A percentile compares a stretch with the other conserved stretches of the same genome.
These are phyloP conservation scores for Drosophila nasuta DNA, from an alignment of 1,140 invertebrate genomes.

Conservation along the genomic window DNA sequence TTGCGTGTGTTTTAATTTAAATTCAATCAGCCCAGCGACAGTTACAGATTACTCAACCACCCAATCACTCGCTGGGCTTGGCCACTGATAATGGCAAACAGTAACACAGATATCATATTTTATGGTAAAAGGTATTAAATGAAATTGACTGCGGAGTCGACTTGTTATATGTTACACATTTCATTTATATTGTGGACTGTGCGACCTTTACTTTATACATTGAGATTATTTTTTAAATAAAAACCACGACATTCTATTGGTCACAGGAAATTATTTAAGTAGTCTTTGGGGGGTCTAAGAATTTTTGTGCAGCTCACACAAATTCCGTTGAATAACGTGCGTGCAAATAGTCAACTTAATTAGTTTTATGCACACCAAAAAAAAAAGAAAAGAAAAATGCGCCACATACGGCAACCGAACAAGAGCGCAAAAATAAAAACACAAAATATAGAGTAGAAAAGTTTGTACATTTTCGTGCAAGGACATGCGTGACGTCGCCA, in stretches of 20 bases:
- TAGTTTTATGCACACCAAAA: slow-evolving; percentile 66
- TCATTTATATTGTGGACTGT: not conserved
- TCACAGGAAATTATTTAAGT: not conserved
- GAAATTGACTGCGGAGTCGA: slow-evolving; percentile 7
- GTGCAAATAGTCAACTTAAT: slow-evolving; percentile 69
- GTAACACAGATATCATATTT: not conserved
- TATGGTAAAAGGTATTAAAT: not conserved
- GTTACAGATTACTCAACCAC: slow-evolving; percentile 2
- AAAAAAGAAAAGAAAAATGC: slow-evolving; percentile 20
- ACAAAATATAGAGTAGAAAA: slow-evolving; percentile 47
- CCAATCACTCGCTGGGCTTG: not conserved
- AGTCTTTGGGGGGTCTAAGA: not conserved
- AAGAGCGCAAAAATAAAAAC: slow-evolving; percentile 12
- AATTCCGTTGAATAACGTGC: slow-evolving; percentile 7
- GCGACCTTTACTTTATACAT: not conserved
- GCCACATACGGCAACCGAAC: slow-evolving; percentile 10
- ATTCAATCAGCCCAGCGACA: slow-evolving; percentile 47
- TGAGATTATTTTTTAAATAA: not conserved
- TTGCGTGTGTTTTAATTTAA: slow-evolving; percentile 52
- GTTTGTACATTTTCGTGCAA: slow-evolving; percentile 67
- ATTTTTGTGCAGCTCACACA: slow-evolving; percentile 1
- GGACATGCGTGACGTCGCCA: slow-evolving; percentile 69
- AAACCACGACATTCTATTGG: not conserved
- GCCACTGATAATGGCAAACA: slow-evolving; percentile 14
- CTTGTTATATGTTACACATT: not conserved